A percentile compares a stretch with the other conserved stretches of the same genome.
Evolutionary conservation across 2,113 vertebrate species (phyloP).

Genomic region (Oreocharis arfaki): DNA sequence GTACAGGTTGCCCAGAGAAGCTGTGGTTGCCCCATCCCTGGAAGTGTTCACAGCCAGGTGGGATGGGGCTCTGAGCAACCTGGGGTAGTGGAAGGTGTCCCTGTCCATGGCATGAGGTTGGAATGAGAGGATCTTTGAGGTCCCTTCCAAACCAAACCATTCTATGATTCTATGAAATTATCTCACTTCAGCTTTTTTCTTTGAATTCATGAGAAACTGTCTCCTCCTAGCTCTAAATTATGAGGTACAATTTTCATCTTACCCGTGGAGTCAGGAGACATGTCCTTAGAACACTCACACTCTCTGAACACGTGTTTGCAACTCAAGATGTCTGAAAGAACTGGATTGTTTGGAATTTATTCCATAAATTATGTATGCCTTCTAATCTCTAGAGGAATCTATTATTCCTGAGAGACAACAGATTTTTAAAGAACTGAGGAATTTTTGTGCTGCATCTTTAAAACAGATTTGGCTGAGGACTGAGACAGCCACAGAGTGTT

Average conservation of each 20-base stretch:
- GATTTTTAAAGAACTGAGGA: not conserved
- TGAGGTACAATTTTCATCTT: not conserved
- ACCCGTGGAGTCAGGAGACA: not conserved
- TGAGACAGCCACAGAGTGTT: not conserved
- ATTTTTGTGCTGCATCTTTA: not conserved
- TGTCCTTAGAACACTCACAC: not conserved
- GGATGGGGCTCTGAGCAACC: not conserved
- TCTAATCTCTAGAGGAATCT: not conserved
- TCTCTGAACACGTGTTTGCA: not conserved
- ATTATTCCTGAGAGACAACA: not conserved
- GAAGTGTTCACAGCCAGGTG: not conserved
- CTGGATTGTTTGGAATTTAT: not conserved
- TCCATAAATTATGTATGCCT: not conserved
- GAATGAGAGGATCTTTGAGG: rapidly evolving
- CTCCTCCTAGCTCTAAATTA: not conserved
- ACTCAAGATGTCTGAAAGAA: not conserved
- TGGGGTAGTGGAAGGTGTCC: not conserved
- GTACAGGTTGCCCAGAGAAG: not conserved
- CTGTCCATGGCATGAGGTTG: not conserved
- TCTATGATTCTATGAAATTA: not conserved
- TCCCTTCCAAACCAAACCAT: not conserved
- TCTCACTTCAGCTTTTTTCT: not conserved
- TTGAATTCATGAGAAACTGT: not conserved
- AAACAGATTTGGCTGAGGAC: not conserved
- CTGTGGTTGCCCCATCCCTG: not conserved